Conservation (phyloP, 2,888 invertebrate species). For the Ichneumoninae sp. region DNA sequence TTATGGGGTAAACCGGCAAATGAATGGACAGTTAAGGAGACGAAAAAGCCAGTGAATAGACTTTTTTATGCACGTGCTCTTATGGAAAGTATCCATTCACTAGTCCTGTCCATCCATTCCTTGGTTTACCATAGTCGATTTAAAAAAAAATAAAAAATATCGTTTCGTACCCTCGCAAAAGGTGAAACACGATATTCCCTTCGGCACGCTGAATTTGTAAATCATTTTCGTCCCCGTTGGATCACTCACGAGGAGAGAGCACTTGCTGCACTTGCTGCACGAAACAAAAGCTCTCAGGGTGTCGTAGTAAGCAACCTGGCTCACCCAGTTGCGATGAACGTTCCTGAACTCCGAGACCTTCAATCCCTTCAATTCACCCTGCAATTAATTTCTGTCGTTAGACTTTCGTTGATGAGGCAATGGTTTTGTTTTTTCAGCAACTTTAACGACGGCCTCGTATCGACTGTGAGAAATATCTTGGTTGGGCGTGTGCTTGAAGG, state of each 20-base stretch:
- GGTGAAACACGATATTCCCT: constrained; percentile 79
- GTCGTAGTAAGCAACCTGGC: constrained; percentile 89
- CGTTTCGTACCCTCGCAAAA: constrained; percentile 76
- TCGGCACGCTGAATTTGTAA: constrained; percentile 87
- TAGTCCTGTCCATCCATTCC: too few relatives aligned
- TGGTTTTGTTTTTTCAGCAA: constrained; percentile 69
- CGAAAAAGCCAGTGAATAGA: too few relatives aligned
- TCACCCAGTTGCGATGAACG: constrained; percentile 89
- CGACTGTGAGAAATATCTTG: constrained; percentile 86
- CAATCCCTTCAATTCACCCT: constrained; percentile 85
- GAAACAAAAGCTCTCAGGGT: constrained; percentile 89
- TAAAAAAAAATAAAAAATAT: not conserved
- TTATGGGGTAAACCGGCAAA: too few relatives aligned
- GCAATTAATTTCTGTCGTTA: constrained; percentile 18
- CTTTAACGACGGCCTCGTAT: constrained; percentile 86
- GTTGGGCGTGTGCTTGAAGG: constrained; percentile 89
- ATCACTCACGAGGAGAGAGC: constrained; percentile 88
- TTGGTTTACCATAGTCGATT: too few relatives aligned
- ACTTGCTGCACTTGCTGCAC: constrained; percentile 86
- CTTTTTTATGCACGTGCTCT: too few relatives aligned
- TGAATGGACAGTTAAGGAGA: too few relatives aligned
- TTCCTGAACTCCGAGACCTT: constrained; percentile 86
- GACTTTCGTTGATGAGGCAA: not conserved
- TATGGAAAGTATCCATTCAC: too few relatives aligned
- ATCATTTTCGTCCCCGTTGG: constrained; percentile 85